Conservation (phyloP, 1,140 invertebrate species). For the Dufourea novaeangliae region DNA sequence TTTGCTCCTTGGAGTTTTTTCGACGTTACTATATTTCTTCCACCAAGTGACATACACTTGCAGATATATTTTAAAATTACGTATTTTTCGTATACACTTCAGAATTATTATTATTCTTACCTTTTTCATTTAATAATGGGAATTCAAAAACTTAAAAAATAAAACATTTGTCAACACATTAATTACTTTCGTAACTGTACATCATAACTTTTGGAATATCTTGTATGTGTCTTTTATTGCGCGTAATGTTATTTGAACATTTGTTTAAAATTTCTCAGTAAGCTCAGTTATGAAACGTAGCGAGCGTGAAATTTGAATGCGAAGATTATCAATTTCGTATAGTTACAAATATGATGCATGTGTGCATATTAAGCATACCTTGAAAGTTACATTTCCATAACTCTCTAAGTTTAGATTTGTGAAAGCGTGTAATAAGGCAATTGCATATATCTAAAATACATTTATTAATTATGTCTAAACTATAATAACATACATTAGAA, state of each 20-base stretch:
- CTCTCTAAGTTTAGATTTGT: background rate
- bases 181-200: too few relatives aligned
- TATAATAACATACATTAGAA: background rate
- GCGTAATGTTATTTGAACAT: background rate
- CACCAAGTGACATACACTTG: too few relatives aligned
- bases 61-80: too few relatives aligned
- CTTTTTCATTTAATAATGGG: background rate
- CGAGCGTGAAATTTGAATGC: constrained; percentile 11
- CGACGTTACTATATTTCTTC: too few relatives aligned
- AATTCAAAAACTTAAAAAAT: background rate
- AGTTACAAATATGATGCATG: constrained; percentile 19
- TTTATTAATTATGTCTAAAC: background rate
- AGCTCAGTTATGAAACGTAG: background rate
- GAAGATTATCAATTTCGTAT: constrained; percentile 19
- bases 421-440: background rate
- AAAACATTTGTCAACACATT: too few relatives aligned
- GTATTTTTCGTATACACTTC: background rate
- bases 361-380: constrained; percentile 3
- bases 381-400: background rate
- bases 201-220: background rate
- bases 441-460: background rate
- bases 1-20: too few relatives aligned
- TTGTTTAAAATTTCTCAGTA: background rate
- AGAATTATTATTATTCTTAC: background rate
- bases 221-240: background rate